A percentile compares a stretch with the other conserved stretches of the same genome.
These are phyloP conservation scores for Clinocottus analis DNA, from an alignment of 2,113 vertebrate genomes.

Conservation along the genomic window DNA sequence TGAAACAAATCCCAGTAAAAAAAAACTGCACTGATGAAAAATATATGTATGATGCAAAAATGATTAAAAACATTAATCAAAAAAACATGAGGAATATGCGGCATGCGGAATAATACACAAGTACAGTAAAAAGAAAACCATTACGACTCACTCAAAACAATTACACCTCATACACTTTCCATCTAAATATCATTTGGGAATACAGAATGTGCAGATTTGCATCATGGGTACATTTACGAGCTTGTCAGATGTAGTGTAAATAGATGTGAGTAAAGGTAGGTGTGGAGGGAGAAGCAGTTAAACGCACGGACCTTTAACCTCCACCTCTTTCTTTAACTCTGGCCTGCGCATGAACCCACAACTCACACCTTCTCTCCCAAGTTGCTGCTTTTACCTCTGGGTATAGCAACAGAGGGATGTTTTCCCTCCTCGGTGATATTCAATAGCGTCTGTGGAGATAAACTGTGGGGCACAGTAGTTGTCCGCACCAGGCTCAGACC, in stretches of 20 bases:
- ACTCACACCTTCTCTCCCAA: slow-evolving; percentile 25
- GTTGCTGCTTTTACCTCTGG: slow-evolving; percentile 1
- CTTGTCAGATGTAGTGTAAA: slow-evolving; percentile 11
- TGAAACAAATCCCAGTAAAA: slow-evolving; percentile 18
- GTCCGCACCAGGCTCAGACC: slow-evolving; percentile 43
- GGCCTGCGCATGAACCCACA: slow-evolving; percentile 53
- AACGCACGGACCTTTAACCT: slow-evolving; percentile 36
- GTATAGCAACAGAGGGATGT: slow-evolving; percentile 34
- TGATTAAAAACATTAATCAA: slow-evolving; percentile 3
- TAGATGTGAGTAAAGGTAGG: slow-evolving; percentile 2
- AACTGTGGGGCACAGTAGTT: slow-evolving; percentile 48
- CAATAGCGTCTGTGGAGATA: slow-evolving; percentile 45
- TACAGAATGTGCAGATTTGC: neutral
- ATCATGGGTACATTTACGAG: slow-evolving; percentile 1
- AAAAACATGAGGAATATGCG: neutral
- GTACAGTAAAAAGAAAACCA: neutral
- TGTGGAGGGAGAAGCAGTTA: neutral
- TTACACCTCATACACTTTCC: neutral
- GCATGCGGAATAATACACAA: neutral
- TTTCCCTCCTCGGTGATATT: slow-evolving; percentile 19
- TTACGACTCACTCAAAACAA: neutral
- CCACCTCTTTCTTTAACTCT: slow-evolving; percentile 35
- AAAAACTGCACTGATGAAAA: slow-evolving; percentile 16
- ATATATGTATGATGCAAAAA: slow-evolving; percentile 8
- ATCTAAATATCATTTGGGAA: neutral